Evolutionary conservation across 2,797 vertebrate species (phyloP).

Genomic region (Sebastes hubbsi): DNA sequence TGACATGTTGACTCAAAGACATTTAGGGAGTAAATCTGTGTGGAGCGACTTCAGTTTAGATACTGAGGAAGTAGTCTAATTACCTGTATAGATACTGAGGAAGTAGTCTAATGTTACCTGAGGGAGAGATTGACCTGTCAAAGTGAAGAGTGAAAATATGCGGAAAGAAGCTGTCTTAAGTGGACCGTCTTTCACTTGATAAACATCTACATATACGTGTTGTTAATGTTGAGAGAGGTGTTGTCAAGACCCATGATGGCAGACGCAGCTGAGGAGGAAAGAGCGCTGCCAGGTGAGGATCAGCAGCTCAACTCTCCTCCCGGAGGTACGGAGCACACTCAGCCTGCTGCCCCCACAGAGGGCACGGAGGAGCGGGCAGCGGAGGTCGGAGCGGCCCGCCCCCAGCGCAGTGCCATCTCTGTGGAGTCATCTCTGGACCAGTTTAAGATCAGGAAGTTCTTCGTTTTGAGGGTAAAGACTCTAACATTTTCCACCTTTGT

Average conservation of each 20-base stretch:
- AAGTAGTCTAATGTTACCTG: too few species aligned
- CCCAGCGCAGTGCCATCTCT: background rate
- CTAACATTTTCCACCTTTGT: background rate
- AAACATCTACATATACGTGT: too few species aligned
- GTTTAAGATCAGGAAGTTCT: conserved; percentile 78
- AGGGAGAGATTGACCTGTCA: too few species aligned
- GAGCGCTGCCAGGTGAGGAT: conserved; percentile 22
- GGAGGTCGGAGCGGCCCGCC: background rate
- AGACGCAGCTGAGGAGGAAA: conserved; percentile 43
- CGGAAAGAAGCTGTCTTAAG: too few species aligned
- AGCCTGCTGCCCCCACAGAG: background rate
- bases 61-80: too few species aligned
- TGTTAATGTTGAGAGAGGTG: background rate
- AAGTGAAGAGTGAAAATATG: too few species aligned
- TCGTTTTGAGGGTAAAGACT: conserved; percentile 82
- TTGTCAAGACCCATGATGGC: conserved; percentile 57
- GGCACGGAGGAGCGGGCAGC: background rate
- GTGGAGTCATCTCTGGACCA: conserved; percentile 36
- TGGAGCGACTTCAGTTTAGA: too few species aligned
- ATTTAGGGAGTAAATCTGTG: too few species aligned
- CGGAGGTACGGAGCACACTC: background rate
- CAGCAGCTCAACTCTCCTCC: background rate
- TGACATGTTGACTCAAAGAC: too few species aligned
- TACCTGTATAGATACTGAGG: too few species aligned
- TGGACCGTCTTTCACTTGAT: too few species aligned